Percentiles rank a stretch among this genome's conserved stretches.
Conservation (phyloP, 2,888 invertebrate species). For the Archips crataeganus region DNA sequence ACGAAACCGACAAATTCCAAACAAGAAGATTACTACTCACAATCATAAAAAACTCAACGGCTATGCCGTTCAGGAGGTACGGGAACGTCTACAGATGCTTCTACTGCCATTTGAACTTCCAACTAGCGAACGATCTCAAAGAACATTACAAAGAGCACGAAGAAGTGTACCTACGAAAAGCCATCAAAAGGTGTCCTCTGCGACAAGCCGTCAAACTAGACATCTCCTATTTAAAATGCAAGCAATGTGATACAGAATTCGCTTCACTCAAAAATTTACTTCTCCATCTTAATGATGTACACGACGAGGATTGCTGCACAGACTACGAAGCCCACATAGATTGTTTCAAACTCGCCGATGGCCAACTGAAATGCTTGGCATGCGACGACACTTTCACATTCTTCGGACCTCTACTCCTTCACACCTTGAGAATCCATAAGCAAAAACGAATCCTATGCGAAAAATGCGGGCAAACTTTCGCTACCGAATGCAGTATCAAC, state of each 20-base stretch:
- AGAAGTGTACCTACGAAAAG: not conserved
- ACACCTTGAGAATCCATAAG: slow-evolving; percentile 43
- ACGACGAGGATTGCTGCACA: not conserved
- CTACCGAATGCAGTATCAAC: slow-evolving; percentile 4
- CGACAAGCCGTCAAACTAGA: slow-evolving; percentile 24
- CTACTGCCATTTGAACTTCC: slow-evolving; percentile 45
- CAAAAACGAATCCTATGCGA: slow-evolving; percentile 18
- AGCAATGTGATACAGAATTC: slow-evolving; percentile 10
- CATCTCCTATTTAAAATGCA: slow-evolving; percentile 22
- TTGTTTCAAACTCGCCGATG: slow-evolving; percentile 37
- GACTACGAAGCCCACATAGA: slow-evolving; percentile 27
- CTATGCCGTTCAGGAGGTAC: slow-evolving; percentile 51
- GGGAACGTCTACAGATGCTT: slow-evolving; percentile 52
- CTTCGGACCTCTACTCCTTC: slow-evolving; percentile 29
- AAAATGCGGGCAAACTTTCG: slow-evolving; percentile 24
- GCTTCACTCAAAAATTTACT: slow-evolving; percentile 1
- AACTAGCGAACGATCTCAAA: slow-evolving; percentile 14
- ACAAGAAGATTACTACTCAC: slow-evolving; percentile 46
- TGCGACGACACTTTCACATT: slow-evolving; percentile 33
- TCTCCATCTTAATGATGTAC: slow-evolving; percentile 17
- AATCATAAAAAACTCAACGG: slow-evolving; percentile 49
- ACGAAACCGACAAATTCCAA: slow-evolving; percentile 41
- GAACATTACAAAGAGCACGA: slow-evolving; percentile 8
- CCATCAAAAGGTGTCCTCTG: not conserved
- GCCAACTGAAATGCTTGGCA: slow-evolving; percentile 31